These are phyloP conservation scores for Apantesis nais DNA, from an alignment of 2,888 invertebrate genomes.

Conservation along the genomic window DNA sequence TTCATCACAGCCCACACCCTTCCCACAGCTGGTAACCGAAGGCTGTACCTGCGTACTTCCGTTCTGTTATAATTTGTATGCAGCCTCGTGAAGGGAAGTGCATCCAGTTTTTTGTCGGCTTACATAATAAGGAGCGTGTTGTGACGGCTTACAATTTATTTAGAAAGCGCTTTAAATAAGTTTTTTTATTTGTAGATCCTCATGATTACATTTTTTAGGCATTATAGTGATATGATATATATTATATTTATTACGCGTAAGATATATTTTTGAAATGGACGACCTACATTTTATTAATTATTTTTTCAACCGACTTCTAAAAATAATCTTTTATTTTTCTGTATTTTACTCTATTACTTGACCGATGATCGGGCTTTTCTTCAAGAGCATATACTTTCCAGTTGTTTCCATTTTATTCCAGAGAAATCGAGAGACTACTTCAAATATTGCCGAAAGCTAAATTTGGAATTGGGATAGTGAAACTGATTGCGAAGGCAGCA, in stretches of 20 bases:
- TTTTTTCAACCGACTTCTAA: too few species aligned
- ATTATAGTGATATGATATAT: too few species aligned
- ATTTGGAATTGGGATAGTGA: too few species aligned
- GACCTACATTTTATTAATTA: too few species aligned
- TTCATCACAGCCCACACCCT: constrained; percentile 42
- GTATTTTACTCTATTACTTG: too few species aligned
- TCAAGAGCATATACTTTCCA: neutral
- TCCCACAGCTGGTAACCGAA: constrained; percentile 40
- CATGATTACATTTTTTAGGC: neutral
- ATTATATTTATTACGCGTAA: neutral
- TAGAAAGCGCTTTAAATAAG: constrained; percentile 3
- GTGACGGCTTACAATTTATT: constrained; percentile 3
- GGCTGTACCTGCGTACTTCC: constrained; percentile 48
- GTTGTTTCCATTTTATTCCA: neutral
- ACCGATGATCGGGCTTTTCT: neutral
- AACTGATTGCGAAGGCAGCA: too few species aligned
- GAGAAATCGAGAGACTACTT: too few species aligned
- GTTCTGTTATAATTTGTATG: constrained; percentile 32
- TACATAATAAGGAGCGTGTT: constrained; percentile 5
- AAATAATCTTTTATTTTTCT: too few species aligned
- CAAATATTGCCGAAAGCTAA: too few species aligned
- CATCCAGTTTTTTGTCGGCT: constrained; percentile 19
- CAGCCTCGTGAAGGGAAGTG: constrained; percentile 24
- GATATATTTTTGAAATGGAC: neutral
- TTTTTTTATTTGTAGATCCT: neutral